These are phyloP conservation scores for Therioaphis trifolii DNA, from an alignment of 2,888 invertebrate species.

Conservation along the genomic window DNA sequence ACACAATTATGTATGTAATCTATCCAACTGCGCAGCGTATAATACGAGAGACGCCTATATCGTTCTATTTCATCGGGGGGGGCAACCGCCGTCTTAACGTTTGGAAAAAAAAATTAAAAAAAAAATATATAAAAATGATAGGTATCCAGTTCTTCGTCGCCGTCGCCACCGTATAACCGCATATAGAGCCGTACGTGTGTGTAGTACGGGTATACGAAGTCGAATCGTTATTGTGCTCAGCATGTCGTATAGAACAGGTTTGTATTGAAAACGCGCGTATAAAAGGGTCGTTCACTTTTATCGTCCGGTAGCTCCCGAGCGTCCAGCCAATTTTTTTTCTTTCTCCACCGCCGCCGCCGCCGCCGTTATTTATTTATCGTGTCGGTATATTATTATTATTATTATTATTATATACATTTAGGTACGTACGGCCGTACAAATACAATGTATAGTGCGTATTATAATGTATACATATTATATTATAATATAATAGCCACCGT, in stretches of 20 bases:
- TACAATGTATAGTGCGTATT: no score
- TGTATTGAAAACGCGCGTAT: constrained; percentile 15
- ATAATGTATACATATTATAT: no score
- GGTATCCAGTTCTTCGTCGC: constrained; percentile 4
- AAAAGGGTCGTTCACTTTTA: constrained; percentile 58
- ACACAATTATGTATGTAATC: no score
- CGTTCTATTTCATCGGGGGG: no score
- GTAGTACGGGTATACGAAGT: not conserved
- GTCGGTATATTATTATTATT: not conserved
- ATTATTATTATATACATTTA: not conserved
- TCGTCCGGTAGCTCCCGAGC: constrained; percentile 53
- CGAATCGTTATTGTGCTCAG: constrained; percentile 44
- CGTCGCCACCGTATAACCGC: not conserved
- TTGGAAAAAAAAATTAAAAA: not conserved
- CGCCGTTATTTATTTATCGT: no score
- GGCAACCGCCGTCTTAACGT: no score
- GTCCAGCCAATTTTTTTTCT: not conserved
- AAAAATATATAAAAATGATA: constrained; percentile 22
- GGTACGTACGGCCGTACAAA: no score
- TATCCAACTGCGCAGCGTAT: no score
- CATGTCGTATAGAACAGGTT: constrained; percentile 49
- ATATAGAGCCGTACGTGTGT: no score
- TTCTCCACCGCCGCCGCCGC: not conserved
- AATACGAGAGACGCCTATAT: no score
- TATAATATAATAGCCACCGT: no score